Evolutionary conservation across 2,797 vertebrate genomes (phyloP).

Genomic region (Rousettus madagascariensis): DNA sequence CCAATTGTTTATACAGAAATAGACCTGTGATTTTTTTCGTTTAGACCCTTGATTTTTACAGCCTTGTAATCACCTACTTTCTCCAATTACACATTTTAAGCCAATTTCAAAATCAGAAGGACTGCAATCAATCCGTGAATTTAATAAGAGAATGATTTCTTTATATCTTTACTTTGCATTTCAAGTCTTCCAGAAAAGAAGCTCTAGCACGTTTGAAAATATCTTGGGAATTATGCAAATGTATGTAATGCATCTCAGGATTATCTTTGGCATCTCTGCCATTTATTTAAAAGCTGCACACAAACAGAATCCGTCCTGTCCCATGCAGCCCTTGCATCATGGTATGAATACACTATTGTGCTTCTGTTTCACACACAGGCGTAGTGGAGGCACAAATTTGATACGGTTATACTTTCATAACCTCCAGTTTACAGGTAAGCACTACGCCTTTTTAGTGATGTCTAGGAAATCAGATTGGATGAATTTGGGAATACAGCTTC

Average conservation of each 20-base stretch:
- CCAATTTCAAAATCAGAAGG: conserved; percentile 75
- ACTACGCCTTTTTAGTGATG: conserved; percentile 79
- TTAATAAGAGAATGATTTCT: conserved; percentile 73
- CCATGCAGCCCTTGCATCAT: conserved; percentile 30
- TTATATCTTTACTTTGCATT: conserved; percentile 70
- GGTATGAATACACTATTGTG: conserved; percentile 44
- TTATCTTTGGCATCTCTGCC: conserved; percentile 63
- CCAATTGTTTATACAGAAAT: background rate
- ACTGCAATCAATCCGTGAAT: conserved; percentile 67
- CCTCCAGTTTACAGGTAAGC: conserved; percentile 78
- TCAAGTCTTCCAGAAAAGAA: conserved; percentile 67
- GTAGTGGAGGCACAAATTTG: conserved; percentile 71
- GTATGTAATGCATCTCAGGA: conserved; percentile 72
- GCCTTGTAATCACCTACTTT: background rate
- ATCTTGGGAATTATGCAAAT: conserved; percentile 65
- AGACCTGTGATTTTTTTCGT: background rate
- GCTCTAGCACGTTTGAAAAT: conserved; percentile 61
- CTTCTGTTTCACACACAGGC: conserved; percentile 72
- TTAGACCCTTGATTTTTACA: background rate
- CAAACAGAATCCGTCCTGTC: conserved; percentile 50
- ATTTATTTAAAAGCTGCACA: conserved; percentile 60
- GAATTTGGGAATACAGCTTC: conserved; percentile 82
- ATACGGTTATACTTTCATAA: conserved; percentile 78
- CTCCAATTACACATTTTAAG: conserved; percentile 73
- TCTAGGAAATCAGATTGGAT: conserved; percentile 82